Evolutionary conservation across 1,140 invertebrate species (phyloP).

Genomic region (Augochlora pura): DNA sequence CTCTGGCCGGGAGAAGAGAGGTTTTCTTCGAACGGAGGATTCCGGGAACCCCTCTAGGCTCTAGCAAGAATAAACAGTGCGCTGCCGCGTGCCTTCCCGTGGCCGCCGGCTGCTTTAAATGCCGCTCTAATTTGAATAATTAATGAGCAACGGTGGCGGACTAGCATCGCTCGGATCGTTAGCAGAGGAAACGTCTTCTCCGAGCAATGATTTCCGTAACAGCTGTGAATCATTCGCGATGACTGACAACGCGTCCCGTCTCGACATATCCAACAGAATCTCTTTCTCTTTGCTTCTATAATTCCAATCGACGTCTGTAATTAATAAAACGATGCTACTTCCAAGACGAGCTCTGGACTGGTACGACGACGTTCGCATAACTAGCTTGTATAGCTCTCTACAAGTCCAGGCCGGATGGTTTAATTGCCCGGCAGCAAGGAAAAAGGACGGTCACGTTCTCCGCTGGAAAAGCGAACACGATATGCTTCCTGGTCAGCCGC

Average conservation of each 20-base stretch:
- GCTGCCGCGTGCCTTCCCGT: background rate
- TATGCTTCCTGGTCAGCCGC: background rate
- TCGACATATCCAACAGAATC: background rate
- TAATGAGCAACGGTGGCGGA: background rate
- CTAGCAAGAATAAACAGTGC: constrained; percentile 16
- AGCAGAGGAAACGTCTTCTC: background rate
- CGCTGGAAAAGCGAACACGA: constrained; percentile 14
- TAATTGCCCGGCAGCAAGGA: constrained; percentile 35
- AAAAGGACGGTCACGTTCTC: constrained; percentile 36
- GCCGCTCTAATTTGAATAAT: constrained; percentile 10
- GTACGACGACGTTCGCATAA: too few species aligned
- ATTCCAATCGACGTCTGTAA: too few species aligned
- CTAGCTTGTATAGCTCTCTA: background rate
- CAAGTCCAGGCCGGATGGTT: too few species aligned
- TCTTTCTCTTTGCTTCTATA: background rate
- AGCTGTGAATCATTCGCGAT: background rate
- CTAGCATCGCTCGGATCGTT: background rate
- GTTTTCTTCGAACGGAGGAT: constrained; percentile 55
- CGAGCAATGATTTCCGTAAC: background rate
- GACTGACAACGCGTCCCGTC: background rate
- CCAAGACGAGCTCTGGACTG: too few species aligned
- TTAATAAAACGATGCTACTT: too few species aligned
- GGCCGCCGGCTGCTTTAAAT: background rate
- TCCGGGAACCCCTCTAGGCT: constrained; percentile 36
- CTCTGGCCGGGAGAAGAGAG: constrained; percentile 14